A percentile compares a stretch with the other conserved stretches of the same genome.
These are phyloP conservation scores for Archivesica marissinica DNA, from an alignment of 1,140 invertebrate species.

Conservation along the genomic window DNA sequence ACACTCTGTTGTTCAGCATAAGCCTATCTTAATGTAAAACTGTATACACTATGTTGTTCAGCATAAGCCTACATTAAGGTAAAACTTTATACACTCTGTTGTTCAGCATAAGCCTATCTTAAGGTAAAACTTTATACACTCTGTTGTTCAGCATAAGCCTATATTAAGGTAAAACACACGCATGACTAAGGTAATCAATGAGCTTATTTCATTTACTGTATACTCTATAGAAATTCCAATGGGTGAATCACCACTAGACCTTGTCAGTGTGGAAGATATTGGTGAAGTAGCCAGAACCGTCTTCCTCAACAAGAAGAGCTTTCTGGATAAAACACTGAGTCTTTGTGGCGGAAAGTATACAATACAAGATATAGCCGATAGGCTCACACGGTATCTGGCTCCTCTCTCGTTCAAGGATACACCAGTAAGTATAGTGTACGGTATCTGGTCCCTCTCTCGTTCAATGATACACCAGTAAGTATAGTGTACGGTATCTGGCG, in stretches of 20 bases:
- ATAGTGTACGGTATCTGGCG: no score
- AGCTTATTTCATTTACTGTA: background rate
- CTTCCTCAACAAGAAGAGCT: constrained; percentile 65
- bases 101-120: no score
- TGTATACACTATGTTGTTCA: no score
- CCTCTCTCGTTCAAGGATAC: constrained; percentile 75
- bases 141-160: no score
- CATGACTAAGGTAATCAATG: no score
- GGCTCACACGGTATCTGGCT: constrained; percentile 65
- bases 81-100: no score
- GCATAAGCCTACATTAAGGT: no score
- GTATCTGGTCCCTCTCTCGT: constrained; percentile 68
- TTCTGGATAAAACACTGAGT: constrained; percentile 74
- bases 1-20: no score
- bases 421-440: constrained; percentile 70
- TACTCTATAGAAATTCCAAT: constrained; percentile 72
- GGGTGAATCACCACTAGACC: constrained; percentile 74
- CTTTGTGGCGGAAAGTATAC: constrained; percentile 79
- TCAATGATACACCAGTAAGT: constrained; percentile 77
- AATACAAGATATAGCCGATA: constrained; percentile 73
- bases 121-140: no score
- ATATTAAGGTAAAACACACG: no score
- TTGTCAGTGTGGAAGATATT: constrained; percentile 77
- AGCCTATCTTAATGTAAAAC: no score
- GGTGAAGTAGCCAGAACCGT: constrained; percentile 71